phyloP scores from a whole-genome alignment of 1,140 invertebrate species.

The Teleogryllus occipitalis region DNA sequence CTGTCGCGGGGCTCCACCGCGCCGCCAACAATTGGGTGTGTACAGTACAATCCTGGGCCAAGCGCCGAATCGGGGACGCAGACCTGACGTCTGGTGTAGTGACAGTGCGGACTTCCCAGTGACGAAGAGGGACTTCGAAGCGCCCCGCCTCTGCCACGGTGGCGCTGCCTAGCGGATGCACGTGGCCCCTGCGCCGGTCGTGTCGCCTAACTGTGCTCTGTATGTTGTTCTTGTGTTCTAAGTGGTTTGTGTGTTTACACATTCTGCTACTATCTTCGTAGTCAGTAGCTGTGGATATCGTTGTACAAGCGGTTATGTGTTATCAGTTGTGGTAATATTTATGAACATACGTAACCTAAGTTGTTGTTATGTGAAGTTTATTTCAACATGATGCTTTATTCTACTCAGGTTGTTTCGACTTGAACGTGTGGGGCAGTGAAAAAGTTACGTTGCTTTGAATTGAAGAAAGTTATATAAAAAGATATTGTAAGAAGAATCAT shows the following conservation, averaged over 20 bases:
- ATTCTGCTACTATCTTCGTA: not conserved
- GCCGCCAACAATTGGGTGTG: too few relatives aligned
- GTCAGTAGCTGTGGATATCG: not conserved
- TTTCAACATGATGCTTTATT: constrained; percentile 5
- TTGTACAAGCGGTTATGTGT: not conserved
- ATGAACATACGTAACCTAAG: not conserved
- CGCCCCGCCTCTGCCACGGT: too few relatives aligned
- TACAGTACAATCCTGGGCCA: too few relatives aligned
- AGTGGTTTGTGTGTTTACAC: not conserved
- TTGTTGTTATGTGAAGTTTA: not conserved
- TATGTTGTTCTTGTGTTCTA: not conserved
- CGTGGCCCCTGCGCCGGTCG: too few relatives aligned
- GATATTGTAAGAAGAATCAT: too few relatives aligned
- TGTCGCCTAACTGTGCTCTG: not conserved
- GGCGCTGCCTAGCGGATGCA: too few relatives aligned
- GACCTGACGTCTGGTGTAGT: too few relatives aligned
- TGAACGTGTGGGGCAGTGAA: not conserved
- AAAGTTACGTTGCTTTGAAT: not conserved
- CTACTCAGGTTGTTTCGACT: not conserved
- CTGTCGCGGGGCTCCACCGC: too few relatives aligned
- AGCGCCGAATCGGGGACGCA: too few relatives aligned
- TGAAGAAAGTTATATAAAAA: too few relatives aligned
- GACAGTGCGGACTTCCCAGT: too few relatives aligned
- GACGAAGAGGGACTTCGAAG: too few relatives aligned
- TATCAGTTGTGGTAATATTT: not conserved